phyloP scores from a whole-genome alignment of 2,113 vertebrate species.

The Synodontis membranacea region DNA sequence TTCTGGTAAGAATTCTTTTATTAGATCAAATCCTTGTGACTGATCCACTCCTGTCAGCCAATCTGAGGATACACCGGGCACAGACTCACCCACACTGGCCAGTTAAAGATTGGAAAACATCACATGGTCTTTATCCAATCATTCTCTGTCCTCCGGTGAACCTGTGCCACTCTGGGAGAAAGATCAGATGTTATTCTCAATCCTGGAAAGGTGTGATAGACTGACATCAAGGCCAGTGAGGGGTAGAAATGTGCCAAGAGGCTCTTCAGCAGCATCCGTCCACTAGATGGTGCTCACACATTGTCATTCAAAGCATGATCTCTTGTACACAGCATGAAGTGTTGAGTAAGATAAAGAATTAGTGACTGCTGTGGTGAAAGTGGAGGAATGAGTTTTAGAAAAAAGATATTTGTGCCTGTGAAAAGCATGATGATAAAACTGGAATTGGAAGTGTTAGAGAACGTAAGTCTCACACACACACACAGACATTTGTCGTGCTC shows the following conservation, averaged over 20 bases:
- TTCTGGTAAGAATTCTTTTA: background rate
- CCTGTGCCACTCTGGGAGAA: background rate
- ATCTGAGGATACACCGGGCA: background rate
- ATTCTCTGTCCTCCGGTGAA: background rate
- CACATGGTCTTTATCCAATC: background rate
- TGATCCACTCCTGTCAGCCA: background rate
- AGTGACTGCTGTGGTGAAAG: slow-evolving; percentile 46
- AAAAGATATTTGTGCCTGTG: background rate
- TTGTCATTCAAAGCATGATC: background rate
- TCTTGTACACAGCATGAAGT: background rate
- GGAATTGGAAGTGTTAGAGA: background rate
- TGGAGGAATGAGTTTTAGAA: slow-evolving; percentile 55
- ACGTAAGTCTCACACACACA: background rate
- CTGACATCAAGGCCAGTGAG: background rate
- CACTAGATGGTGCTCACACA: slow-evolving; percentile 64
- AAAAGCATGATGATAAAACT: background rate
- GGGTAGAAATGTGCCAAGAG: background rate
- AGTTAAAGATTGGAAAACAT: background rate
- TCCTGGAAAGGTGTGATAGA: background rate
- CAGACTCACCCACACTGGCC: background rate
- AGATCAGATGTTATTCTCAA: background rate
- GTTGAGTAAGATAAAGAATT: slow-evolving; percentile 45
- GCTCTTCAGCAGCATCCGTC: slow-evolving; percentile 29
- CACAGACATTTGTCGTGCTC: background rate
- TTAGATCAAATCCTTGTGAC: background rate